Percentiles rank a stretch among this genome's conserved stretches.
phyloP scores from a whole-genome alignment of 2,113 vertebrate species.

The Gadus chalcogrammus region DNA sequence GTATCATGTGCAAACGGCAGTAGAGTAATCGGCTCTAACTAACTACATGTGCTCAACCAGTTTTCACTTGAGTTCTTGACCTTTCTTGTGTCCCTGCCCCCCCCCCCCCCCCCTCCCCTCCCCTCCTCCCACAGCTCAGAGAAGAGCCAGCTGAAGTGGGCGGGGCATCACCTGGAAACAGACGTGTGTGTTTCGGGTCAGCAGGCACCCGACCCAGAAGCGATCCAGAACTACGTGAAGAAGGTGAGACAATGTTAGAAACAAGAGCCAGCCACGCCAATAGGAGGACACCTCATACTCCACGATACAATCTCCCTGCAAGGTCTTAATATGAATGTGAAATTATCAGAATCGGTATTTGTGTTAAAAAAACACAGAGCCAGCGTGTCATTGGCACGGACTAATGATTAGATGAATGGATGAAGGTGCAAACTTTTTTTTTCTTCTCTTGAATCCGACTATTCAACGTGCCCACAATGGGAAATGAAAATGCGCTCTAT shows the following conservation, averaged over 20 bases:
- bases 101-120: no score
- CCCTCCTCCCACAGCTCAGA: slow-evolving; percentile 53
- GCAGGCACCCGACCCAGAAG: slow-evolving; percentile 79
- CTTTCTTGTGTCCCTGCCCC: no score
- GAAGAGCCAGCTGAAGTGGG: slow-evolving; percentile 61
- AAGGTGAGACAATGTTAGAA: slow-evolving; percentile 73
- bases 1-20: no score
- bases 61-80: no score
- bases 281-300: no score
- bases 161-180: slow-evolving; percentile 75
- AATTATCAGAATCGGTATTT: no score
- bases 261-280: neutral
- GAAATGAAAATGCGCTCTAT: slow-evolving; percentile 69
- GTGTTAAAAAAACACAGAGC: no score
- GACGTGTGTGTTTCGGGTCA: slow-evolving; percentile 82
- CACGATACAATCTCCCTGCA: no score
- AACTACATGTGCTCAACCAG: no score
- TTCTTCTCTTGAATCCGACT: slow-evolving; percentile 46
- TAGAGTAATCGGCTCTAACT: no score
- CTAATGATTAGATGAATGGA: neutral
- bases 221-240: slow-evolving; percentile 86
- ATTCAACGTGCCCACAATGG: slow-evolving; percentile 44
- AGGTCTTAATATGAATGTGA: no score
- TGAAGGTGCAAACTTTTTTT: slow-evolving; percentile 40
- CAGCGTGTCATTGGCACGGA: no score